A percentile compares a stretch with the other conserved stretches of the same genome.
Evolutionary conservation across 2,113 vertebrate genomes (phyloP).

Genomic region (Zingel zingel): DNA sequence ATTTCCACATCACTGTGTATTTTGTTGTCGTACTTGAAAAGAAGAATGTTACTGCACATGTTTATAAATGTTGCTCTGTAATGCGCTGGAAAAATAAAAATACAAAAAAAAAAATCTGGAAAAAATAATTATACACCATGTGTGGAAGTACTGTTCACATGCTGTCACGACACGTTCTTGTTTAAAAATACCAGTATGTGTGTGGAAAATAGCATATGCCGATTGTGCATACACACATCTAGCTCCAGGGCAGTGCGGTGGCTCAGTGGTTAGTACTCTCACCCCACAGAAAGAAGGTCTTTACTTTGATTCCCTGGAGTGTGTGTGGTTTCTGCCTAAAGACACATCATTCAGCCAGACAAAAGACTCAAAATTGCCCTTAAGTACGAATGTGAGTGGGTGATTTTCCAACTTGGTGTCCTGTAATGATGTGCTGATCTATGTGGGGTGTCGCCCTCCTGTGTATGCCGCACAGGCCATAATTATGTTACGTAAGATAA

Average conservation of each 20-base stretch:
- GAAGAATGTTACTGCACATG: not conserved
- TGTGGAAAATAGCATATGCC: conserved; percentile 29
- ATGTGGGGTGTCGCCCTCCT: not conserved
- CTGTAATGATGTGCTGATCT: conserved; percentile 18
- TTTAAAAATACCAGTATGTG: conserved; percentile 29
- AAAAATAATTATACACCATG: not conserved
- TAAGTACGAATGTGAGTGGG: conserved; percentile 7
- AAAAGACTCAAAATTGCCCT: conserved; percentile 2
- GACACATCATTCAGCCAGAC: conserved; percentile 6
- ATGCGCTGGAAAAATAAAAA: not conserved
- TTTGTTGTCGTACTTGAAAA: not conserved
- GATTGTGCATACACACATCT: conserved; percentile 17
- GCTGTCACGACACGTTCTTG: conserved; percentile 22
- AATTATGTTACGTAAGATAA: conserved; percentile 11
- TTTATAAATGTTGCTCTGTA: not conserved
- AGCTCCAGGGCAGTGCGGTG: conserved; percentile 38
- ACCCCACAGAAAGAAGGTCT: conserved; percentile 16
- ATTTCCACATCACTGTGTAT: not conserved
- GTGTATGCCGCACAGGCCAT: not conserved
- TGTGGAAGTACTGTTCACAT: not conserved
- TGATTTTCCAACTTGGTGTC: conserved; percentile 20
- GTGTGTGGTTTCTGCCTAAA: conserved; percentile 19
- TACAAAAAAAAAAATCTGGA: not conserved
- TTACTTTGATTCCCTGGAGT: conserved; percentile 38
- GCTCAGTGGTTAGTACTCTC: conserved; percentile 32